These are phyloP conservation scores for Columba livia DNA, from an alignment of 2,113 vertebrate genomes.

Conservation along the genomic window DNA sequence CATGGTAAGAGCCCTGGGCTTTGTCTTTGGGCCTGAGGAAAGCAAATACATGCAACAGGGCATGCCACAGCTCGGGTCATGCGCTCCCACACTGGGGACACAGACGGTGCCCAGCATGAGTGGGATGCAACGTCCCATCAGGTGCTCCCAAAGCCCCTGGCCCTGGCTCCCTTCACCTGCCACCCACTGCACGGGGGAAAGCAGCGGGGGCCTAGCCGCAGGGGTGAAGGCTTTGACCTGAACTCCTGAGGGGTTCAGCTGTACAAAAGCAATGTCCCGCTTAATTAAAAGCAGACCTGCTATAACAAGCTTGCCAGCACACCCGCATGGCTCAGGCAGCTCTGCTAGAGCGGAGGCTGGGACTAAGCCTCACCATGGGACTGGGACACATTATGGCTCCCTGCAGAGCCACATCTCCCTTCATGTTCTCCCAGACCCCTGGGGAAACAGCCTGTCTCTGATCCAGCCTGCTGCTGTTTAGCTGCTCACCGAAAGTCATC, in stretches of 20 bases:
- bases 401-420: rapidly evolving
- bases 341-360: not conserved
- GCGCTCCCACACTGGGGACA: not conserved
- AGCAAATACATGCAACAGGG: not conserved
- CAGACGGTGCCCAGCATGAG: not conserved
- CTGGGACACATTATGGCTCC: not conserved
- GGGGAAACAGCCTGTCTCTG: not conserved
- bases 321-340: rapidly evolving
- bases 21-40: not conserved
- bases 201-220: rapidly evolving
- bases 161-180: rapidly evolving
- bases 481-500: not conserved
- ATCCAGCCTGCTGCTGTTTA: not conserved
- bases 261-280: not conserved
- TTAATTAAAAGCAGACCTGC: conserved; percentile 35
- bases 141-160: not conserved
- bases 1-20: not conserved
- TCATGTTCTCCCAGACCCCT: rapidly evolving
- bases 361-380: not conserved
- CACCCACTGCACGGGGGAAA: rapidly evolving
- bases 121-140: rapidly evolving
- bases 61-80: not conserved
- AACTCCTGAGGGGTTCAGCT: not conserved
- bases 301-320: not conserved
- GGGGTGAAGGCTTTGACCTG: rapidly evolving